Conservation (phyloP, 2,797 vertebrate genomes). For the Pyrocephalus nanus region DNA sequence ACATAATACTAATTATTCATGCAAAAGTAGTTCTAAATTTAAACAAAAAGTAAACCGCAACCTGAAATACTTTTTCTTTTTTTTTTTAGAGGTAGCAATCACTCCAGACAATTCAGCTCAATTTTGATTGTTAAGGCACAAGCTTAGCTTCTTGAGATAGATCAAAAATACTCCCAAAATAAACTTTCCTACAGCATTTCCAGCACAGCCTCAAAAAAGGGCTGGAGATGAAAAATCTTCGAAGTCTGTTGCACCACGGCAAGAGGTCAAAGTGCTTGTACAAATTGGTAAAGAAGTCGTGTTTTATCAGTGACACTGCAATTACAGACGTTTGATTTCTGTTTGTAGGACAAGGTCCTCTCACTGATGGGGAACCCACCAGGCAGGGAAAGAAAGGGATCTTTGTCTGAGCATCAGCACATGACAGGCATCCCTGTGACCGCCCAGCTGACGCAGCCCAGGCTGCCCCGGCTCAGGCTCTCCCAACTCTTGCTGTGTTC, state of each 20-base stretch:
- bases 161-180: constrained; percentile 16
- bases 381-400: constrained; percentile 37
- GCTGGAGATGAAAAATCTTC: background rate
- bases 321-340: constrained; percentile 11
- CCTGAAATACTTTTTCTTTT: background rate
- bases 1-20: background rate
- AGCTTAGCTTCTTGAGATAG: background rate
- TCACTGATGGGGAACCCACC: constrained; percentile 5
- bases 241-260: background rate
- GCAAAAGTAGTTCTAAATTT: constrained; percentile 8
- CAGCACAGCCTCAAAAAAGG: background rate
- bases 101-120: background rate
- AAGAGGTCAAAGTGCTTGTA: constrained; percentile 28
- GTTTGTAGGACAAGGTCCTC: constrained; percentile 42
- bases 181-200: background rate
- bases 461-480: accelerated
- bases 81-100: background rate
- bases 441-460: accelerated
- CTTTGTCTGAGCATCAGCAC: constrained; percentile 51
- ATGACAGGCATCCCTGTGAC: constrained; percentile 50
- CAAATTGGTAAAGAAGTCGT: constrained; percentile 10
- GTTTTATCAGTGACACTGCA: constrained; percentile 33
- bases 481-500: background rate
- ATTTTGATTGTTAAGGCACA: background rate
- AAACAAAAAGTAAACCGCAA: background rate